Conservation (phyloP, 2,888 invertebrate genomes). For the Autographa pulchrina region DNA sequence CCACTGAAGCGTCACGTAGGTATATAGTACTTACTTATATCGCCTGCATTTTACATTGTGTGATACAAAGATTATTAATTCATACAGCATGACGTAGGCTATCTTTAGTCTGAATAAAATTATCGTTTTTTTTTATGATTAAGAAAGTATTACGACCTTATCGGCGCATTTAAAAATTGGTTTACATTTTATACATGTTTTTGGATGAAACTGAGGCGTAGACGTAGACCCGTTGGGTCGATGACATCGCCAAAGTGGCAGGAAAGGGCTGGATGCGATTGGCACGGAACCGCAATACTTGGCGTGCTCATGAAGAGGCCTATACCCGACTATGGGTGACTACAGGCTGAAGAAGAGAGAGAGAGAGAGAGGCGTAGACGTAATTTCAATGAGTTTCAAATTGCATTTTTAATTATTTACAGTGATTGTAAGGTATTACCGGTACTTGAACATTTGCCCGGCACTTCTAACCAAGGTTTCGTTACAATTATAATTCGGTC, state of each 20-base stretch:
- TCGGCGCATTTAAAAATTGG: constrained; percentile 26
- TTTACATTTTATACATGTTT: constrained; percentile 19
- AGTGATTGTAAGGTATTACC: neutral
- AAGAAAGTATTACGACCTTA: constrained; percentile 37
- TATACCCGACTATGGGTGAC: too few relatives aligned
- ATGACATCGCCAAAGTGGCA: too few relatives aligned
- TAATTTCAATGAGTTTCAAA: too few relatives aligned
- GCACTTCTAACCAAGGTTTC: too few relatives aligned
- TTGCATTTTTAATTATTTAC: neutral
- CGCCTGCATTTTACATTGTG: constrained; percentile 19
- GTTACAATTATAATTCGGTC: too few relatives aligned
- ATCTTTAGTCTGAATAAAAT: constrained; percentile 38
- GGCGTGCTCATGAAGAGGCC: too few relatives aligned
- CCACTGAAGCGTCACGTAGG: constrained; percentile 23
- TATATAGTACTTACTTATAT: neutral
- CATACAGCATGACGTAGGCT: constrained; percentile 17
- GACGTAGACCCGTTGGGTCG: too few relatives aligned
- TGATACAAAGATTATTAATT: constrained; percentile 18
- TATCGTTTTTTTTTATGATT: constrained; percentile 41
- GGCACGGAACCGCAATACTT: too few relatives aligned
- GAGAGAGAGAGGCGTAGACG: too few relatives aligned
- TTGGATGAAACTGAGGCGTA: neutral
- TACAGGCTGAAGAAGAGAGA: too few relatives aligned
- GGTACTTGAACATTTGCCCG: neutral
- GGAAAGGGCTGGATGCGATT: too few relatives aligned